phyloP scores from a whole-genome alignment of 2,113 vertebrate species.

The Buteo buteo region DNA sequence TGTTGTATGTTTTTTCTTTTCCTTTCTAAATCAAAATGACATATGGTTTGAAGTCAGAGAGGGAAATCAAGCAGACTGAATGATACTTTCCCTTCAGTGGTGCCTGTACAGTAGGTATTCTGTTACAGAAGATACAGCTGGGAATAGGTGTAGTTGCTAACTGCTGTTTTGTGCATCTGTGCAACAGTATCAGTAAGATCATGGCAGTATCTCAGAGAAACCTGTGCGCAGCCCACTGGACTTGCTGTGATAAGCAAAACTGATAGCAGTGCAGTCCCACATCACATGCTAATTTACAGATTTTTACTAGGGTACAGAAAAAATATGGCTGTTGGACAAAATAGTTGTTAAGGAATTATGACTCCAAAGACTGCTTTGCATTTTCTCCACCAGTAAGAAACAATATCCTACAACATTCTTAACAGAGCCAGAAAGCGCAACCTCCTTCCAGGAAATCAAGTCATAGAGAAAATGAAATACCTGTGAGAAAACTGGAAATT shows the following conservation, averaged over 20 bases:
- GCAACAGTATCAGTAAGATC: neutral
- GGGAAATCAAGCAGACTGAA: neutral
- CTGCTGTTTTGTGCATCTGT: neutral
- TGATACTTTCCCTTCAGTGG: neutral
- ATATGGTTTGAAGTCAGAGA: neutral
- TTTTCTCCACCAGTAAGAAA: neutral
- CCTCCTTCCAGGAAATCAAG: neutral
- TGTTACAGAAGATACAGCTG: neutral
- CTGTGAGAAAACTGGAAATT: neutral
- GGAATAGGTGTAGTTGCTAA: neutral
- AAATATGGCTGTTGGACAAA: neutral
- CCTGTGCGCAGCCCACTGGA: rapidly evolving
- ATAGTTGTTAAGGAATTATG: neutral
- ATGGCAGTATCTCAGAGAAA: neutral
- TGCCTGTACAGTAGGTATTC: neutral
- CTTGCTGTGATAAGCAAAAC: neutral
- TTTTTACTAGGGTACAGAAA: neutral
- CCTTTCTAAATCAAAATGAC: neutral
- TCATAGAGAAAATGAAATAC: neutral
- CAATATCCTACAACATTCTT: neutral
- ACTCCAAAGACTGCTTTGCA: neutral
- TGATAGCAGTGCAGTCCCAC: neutral
- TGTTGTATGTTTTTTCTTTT: neutral
- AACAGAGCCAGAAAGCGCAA: neutral
- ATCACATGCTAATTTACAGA: neutral